phyloP scores from a whole-genome alignment of 2,797 vertebrate species.

The Oreochromis mossambicus region DNA sequence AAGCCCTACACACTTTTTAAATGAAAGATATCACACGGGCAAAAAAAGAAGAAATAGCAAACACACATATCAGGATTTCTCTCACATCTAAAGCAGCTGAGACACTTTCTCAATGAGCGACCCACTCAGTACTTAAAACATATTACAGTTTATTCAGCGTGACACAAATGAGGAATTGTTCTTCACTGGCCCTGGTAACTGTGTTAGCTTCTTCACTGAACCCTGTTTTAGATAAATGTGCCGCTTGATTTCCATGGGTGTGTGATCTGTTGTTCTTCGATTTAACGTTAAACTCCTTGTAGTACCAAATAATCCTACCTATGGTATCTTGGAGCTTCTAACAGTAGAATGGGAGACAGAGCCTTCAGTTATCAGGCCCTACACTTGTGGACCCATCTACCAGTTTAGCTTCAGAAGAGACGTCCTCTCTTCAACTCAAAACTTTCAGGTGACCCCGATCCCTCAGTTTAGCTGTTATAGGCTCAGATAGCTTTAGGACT shows the following conservation, averaged over 20 bases:
- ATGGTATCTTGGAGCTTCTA: not conserved
- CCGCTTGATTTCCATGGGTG: not conserved
- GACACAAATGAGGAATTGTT: not conserved
- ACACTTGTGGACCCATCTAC: not conserved
- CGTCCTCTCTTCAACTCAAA: not conserved
- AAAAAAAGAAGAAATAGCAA: not conserved
- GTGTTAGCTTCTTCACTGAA: not conserved
- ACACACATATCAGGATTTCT: not conserved
- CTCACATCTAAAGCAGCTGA: not conserved
- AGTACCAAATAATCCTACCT: not conserved
- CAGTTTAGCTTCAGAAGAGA: not conserved
- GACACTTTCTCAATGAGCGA: not conserved
- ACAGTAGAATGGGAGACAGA: not conserved
- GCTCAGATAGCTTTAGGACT: not conserved
- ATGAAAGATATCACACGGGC: not conserved
- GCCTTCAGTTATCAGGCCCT: not conserved
- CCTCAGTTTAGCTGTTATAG: not conserved
- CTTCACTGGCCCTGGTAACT: not conserved
- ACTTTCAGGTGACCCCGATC: not conserved
- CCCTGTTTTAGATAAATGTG: not conserved
- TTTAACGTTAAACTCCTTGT: not conserved
- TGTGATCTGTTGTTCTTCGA: not conserved
- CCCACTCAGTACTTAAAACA: not conserved
- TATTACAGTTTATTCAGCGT: not conserved
- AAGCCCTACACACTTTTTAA: not conserved